Evolutionary conservation across 1,140 invertebrate species (phyloP).

Genomic region (Colletes gigas): DNA sequence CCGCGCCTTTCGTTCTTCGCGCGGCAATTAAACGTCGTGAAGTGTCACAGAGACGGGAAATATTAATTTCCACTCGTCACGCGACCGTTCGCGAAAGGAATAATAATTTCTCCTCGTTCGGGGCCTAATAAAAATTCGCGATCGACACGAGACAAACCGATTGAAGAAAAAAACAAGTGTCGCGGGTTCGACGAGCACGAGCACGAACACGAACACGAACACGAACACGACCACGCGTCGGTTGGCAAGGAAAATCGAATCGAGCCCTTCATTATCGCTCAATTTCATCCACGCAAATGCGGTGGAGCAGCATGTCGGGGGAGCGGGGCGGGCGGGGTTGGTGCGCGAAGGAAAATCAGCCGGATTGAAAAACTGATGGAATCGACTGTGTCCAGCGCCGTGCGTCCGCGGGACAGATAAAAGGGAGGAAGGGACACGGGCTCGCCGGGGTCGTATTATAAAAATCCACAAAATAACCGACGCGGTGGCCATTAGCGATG

Average conservation of each 20-base stretch:
- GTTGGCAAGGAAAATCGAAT: conserved; percentile 37
- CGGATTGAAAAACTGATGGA: conserved; percentile 57
- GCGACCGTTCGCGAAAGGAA: background rate
- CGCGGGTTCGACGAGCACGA: background rate
- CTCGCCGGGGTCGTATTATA: conserved; percentile 74
- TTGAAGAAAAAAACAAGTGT: background rate
- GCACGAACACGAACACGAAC: background rate
- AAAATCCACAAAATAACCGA: conserved; percentile 82
- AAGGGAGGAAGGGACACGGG: conserved; percentile 26
- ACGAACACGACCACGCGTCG: background rate
- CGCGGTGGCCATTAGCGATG: conserved; percentile 80
- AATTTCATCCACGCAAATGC: conserved; percentile 44
- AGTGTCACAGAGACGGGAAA: background rate
- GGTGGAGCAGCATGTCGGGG: background rate
- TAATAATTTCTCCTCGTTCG: background rate
- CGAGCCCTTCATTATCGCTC: conserved; percentile 47
- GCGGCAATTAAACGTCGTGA: conserved; percentile 12
- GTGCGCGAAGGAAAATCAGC: conserved; percentile 49
- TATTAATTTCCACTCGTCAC: conserved; percentile 20
- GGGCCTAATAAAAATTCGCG: conserved; percentile 2
- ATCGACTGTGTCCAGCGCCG: conserved; percentile 33
- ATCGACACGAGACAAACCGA: too few species aligned
- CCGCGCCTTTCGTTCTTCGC: background rate
- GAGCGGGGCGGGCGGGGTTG: background rate
- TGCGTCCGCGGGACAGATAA: background rate